phyloP scores from a whole-genome alignment of 2,797 vertebrate species.

The Lagorchestes hirsutus region DNA sequence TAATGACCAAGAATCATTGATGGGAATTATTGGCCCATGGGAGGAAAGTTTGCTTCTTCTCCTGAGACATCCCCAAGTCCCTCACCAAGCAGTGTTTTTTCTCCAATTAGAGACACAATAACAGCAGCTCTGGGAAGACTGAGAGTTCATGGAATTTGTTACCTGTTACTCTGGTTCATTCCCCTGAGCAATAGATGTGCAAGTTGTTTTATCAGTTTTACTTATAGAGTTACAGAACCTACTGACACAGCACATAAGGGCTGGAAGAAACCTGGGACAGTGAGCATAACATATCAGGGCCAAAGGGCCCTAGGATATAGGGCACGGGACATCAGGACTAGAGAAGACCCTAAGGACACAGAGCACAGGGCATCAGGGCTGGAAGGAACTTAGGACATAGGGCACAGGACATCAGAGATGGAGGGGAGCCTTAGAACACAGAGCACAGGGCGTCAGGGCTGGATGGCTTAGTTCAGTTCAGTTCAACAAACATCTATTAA shows the following conservation, averaged over 20 bases:
- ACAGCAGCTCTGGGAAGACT: not conserved
- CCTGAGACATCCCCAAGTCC: not conserved
- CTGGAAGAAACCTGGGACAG: not conserved
- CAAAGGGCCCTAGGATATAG: not conserved
- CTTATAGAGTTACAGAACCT: not conserved
- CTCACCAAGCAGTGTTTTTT: not conserved
- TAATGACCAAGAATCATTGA: not conserved
- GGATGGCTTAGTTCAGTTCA: not conserved
- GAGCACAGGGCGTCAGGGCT: fast-evolving
- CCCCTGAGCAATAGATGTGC: not conserved
- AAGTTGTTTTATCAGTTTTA: not conserved
- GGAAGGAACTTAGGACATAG: not conserved
- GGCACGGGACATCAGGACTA: too few relatives aligned
- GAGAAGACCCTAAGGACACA: not conserved
- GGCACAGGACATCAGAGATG: too few relatives aligned
- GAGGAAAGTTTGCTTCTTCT: not conserved
- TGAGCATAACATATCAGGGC: not conserved
- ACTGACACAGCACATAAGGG: not conserved
- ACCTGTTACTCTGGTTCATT: not conserved
- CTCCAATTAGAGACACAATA: not conserved
- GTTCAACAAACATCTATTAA: not conserved
- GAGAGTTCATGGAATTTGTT: not conserved
- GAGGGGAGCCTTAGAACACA: too few relatives aligned
- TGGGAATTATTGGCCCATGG: not conserved
- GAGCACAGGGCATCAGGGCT: not conserved